Evolutionary conservation across 2,113 vertebrate species (phyloP), one percentile per base, ranked within the genome.

Genomic region (Prunella fulvescens): DNA sequence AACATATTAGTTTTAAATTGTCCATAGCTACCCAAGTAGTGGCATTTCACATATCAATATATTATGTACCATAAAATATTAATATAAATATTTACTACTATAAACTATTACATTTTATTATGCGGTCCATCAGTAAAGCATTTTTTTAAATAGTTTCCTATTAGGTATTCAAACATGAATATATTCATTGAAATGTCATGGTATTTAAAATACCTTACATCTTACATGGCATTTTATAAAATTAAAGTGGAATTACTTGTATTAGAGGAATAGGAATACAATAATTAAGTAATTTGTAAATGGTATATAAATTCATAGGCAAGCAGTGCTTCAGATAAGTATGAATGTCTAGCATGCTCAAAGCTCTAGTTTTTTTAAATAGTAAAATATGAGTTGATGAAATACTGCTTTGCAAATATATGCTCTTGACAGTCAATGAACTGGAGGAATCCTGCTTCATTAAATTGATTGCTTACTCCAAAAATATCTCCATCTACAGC

Each of bases 381-480:
- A 4, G 14, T 58, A 71, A 86, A 89, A 47, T 48, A 33, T 13
- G 23, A 61, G 31, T 57, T 67, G 57, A 53, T 70, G 28, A 73
- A 95, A 88, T 48, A 44, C 23, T 83, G 58, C 74, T 90, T 76
- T 81, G 58, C 88, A 95, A 88, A 77, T 91, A 60, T 37, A 40
- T 57, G 18, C 73, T 85, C 51, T 82, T 83, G 56, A 54, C 56
- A 76, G 86, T 73, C 88, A 88, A 40, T 86, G 82, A 87, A 70
- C 72, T 79, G 77, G 53, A 89, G 86, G 65, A 89, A 81, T 93
- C 54, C 73, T 90, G 17, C 37, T 92, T 89, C 81, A 73, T 78
- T 95, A 81, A 95, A 84, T 19, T 90, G 64, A 56, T 90, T 81
- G 47, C 90, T 81, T 87, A 64, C 31, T 82, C 87, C 76, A 72